Percentiles rank a stretch among this genome's conserved stretches.
Evolutionary conservation across 2,113 vertebrate species (phyloP).

Genomic region (Globicephala melas): DNA sequence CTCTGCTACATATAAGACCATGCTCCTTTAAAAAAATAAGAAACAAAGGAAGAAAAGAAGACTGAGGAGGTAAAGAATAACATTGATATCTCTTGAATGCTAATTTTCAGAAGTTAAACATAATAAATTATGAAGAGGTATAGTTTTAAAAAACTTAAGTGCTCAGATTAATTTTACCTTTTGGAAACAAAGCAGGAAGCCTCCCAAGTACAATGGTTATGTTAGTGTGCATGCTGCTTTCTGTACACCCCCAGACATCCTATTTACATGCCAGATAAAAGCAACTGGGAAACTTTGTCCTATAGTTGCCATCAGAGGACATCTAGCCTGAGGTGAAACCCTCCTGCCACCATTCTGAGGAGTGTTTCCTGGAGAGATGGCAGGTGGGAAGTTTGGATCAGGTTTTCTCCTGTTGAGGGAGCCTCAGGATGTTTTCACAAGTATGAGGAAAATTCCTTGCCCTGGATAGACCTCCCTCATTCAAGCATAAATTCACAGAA

Average conservation of each 20-base stretch:
- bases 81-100: background rate
- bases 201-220: too few relatives aligned
- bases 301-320: background rate
- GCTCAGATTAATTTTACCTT: too few relatives aligned
- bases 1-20: background rate
- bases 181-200: too few relatives aligned
- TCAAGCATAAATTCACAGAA: background rate
- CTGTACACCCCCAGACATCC: too few relatives aligned
- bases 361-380: background rate
- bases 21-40: background rate
- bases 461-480: background rate
- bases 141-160: too few relatives aligned
- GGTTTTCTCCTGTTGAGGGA: too few relatives aligned
- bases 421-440: accelerated
- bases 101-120: too few relatives aligned
- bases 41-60: background rate
- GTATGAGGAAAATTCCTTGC: background rate
- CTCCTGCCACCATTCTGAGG: background rate
- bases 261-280: too few relatives aligned
- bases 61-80: background rate
- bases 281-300: too few relatives aligned
- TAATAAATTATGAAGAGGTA: too few relatives aligned
- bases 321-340: accelerated
- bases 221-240: too few relatives aligned
- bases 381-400: background rate